Base-by-base conservation (phyloP, 2,797 vertebrate species). In the Poeciliopsis paucimaculata region DNA sequence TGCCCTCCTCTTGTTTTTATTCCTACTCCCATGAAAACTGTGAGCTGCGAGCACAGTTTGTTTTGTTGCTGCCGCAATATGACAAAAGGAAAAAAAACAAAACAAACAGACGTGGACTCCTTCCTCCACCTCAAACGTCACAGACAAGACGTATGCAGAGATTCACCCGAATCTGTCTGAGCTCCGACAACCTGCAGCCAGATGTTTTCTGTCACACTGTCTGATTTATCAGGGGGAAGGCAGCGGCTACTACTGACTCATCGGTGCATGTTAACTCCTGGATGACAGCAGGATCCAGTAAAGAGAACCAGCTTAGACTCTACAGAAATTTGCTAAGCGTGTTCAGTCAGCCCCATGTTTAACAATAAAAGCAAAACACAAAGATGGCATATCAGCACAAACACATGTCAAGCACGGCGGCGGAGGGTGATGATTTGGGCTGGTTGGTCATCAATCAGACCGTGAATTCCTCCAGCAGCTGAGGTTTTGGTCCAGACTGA, bases 11-110 rank as follows among this genome's bases (percentile, higher is more conserved):
- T 55, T 82, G 12, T 51, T 51, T 51, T 51, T 5, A 51, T 23
- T 23, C 49, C 49, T 23, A 9, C 49, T 51, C 49, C 49, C 81
- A 81, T 83, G 18, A 77, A 83, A 78, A 70, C 34, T 5, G 23
- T 28, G 45, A 75, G 68, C 31, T 20, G 51, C 72, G 47, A 73
- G 41, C 16, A n/a, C 7, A 75, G 49, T 68, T 20, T 68, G 31
- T 80, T 46, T 8, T 73, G 28, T 68, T 70, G 70, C n/a, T 57
- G 7, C 10, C 4, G 26, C n/a, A 11, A 8, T 53, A 64, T 57
- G 55, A 73, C 36, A 45, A 13, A 66, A 36, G 9, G 6, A 41
- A 41, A 34, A 2, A 34, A 34, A 34, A 34, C 31, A 34, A 34
- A 34, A 34, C 31, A 39, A 39, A 20, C 36, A 71, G 26, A 47